Evolutionary conservation across 2,888 invertebrate genomes (phyloP).

Genomic region (Hirtodrosophila alboralis): DNA sequence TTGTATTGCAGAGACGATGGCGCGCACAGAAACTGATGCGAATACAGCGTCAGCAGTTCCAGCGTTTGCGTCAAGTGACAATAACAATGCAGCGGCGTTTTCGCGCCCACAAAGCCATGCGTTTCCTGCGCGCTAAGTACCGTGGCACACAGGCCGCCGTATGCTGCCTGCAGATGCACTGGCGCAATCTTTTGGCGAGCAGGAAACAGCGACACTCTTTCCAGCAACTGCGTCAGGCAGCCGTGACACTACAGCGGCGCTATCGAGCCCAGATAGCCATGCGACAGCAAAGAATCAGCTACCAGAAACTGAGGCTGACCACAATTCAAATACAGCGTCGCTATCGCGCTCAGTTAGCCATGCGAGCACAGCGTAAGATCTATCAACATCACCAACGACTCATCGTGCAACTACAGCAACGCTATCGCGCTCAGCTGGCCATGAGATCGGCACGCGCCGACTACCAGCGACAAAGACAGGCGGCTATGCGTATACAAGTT

Average conservation of each 20-base stretch:
- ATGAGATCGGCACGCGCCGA: slow-evolving; percentile 58
- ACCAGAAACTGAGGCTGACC: slow-evolving; percentile 68
- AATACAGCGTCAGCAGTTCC: slow-evolving; percentile 49
- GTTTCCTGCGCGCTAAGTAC: slow-evolving; percentile 77
- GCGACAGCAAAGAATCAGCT: slow-evolving; percentile 66
- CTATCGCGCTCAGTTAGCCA: slow-evolving; percentile 55
- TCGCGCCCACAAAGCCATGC: slow-evolving; percentile 75
- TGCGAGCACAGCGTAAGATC: slow-evolving; percentile 51
- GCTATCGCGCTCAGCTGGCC: slow-evolving; percentile 74
- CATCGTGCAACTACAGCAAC: slow-evolving; percentile 73
- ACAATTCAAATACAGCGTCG: slow-evolving; percentile 67
- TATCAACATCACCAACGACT: slow-evolving; percentile 60
- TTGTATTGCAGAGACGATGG: slow-evolving; percentile 81
- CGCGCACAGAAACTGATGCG: slow-evolving; percentile 72
- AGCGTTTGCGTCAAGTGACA: slow-evolving; percentile 75
- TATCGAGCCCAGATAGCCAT: slow-evolving; percentile 68
- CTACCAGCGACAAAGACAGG: slow-evolving; percentile 54
- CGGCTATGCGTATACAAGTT: slow-evolving; percentile 63
- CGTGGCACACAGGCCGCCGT: slow-evolving; percentile 71
- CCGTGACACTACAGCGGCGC: slow-evolving; percentile 37
- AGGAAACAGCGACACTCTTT: slow-evolving; percentile 44
- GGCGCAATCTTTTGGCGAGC: slow-evolving; percentile 70
- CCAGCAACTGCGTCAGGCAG: slow-evolving; percentile 28
- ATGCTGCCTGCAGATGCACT: slow-evolving; percentile 82
- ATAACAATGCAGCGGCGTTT: slow-evolving; percentile 75